Percentiles rank a stretch among this genome's conserved stretches.
Conservation (phyloP, 2,888 invertebrate species). For the Apantesis nais region DNA sequence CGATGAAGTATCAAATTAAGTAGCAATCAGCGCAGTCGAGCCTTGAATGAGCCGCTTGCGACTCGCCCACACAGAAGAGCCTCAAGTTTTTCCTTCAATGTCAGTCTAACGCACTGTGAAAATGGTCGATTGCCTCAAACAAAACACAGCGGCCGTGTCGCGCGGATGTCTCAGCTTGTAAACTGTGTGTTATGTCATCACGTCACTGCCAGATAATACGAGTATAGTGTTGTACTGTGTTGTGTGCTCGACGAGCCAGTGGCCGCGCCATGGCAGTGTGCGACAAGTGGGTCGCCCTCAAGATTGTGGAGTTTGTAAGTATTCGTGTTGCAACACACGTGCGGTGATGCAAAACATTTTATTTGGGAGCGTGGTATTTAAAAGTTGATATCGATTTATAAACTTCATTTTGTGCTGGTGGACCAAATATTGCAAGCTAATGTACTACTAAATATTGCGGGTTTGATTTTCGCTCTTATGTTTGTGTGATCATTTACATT, state of each 20-base stretch:
- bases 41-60: constrained; percentile 37
- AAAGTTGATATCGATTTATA: constrained; percentile 20
- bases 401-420: neutral
- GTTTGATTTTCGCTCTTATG: neutral
- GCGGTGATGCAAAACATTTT: constrained; percentile 48
- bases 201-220: constrained; percentile 47
- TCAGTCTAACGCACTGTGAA: constrained; percentile 62
- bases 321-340: constrained; percentile 48
- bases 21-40: constrained; percentile 33
- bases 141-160: constrained; percentile 65
- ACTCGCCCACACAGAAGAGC: constrained; percentile 43
- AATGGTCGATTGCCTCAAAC: constrained; percentile 65
- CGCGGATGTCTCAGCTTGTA: constrained; percentile 63
- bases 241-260: constrained; percentile 30
- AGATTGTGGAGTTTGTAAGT: constrained; percentile 84
- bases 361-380: constrained; percentile 47
- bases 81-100: constrained; percentile 66
- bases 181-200: constrained; percentile 59
- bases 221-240: constrained; percentile 41
- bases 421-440: neutral
- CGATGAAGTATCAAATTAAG: constrained; percentile 21
- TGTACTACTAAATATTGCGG: too few species aligned
- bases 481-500: neutral
- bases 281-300: constrained; percentile 85
- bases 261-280: constrained; percentile 74